Conservation (phyloP, 2,113 vertebrate genomes). For the Ia io region DNA sequence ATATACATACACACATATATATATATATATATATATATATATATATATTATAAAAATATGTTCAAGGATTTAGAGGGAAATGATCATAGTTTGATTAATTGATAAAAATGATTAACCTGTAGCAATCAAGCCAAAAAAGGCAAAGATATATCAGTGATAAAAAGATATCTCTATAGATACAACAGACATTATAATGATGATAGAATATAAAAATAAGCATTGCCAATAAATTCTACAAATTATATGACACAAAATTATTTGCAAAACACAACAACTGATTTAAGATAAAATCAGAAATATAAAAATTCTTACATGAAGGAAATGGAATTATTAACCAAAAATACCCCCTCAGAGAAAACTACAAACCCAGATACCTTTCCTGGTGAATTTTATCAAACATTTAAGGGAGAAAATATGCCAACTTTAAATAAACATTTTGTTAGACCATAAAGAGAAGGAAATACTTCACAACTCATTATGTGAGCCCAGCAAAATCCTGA, state of each 20-base stretch:
- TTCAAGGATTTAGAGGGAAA: neutral
- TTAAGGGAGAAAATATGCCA: neutral
- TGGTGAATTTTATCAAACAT: neutral
- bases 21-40: too few relatives aligned
- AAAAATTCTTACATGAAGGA: neutral
- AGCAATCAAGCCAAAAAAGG: neutral
- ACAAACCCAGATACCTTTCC: neutral
- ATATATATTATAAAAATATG: neutral
- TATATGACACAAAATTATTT: neutral
- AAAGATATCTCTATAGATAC: neutral
- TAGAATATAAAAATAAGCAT: neutral
- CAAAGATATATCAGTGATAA: neutral
- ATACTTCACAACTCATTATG: neutral
- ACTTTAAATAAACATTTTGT: neutral
- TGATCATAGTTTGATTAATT: neutral
- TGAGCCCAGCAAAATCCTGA: neutral
- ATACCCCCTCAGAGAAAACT: neutral
- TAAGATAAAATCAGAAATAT: neutral
- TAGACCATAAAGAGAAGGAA: neutral
- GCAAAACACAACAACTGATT: neutral
- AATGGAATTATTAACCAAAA: neutral
- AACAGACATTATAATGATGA: neutral
- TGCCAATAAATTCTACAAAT: neutral
- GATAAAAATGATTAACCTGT: neutral
- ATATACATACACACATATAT: too few relatives aligned